Percentiles rank a stretch among this genome's conserved stretches.
Conservation (phyloP, 2,113 vertebrate species). For the Rhegmatorhina hoffmannsi region DNA sequence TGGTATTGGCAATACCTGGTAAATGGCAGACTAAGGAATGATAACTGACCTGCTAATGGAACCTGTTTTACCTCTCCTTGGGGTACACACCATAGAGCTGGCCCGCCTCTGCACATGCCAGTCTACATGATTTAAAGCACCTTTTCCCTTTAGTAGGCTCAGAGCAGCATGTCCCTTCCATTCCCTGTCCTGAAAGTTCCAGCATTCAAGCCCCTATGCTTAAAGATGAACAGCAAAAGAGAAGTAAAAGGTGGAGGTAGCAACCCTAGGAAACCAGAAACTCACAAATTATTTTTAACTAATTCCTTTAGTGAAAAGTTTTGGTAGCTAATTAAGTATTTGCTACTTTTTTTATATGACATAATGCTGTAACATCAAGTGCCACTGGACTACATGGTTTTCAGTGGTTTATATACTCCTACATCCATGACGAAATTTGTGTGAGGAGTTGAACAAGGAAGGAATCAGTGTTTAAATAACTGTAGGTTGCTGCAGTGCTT, state of each 20-base stretch:
- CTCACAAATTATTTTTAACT: neutral
- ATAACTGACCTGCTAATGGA: neutral
- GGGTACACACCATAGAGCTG: neutral
- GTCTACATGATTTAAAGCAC: neutral
- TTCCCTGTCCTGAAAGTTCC: neutral
- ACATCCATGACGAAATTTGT: neutral
- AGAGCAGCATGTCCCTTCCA: neutral
- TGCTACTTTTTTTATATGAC: neutral
- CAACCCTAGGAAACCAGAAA: neutral
- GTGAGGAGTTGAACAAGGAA: neutral
- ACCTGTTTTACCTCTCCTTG: neutral
- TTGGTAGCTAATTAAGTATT: neutral
- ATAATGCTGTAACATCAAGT: neutral
- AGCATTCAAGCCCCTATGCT: neutral
- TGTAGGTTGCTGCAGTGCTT: neutral
- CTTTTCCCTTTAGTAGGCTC: neutral
- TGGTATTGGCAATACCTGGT: neutral
- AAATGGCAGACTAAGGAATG: neutral
- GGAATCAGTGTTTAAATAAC: neutral
- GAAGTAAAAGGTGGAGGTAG: neutral
- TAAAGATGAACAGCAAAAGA: neutral
- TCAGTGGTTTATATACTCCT: neutral
- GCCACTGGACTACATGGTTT: neutral
- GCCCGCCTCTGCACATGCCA: rapidly evolving
- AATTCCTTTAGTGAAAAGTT: neutral